Conservation (phyloP, 2,797 vertebrate genomes). For the Periophthalmus magnuspinnatus region DNA sequence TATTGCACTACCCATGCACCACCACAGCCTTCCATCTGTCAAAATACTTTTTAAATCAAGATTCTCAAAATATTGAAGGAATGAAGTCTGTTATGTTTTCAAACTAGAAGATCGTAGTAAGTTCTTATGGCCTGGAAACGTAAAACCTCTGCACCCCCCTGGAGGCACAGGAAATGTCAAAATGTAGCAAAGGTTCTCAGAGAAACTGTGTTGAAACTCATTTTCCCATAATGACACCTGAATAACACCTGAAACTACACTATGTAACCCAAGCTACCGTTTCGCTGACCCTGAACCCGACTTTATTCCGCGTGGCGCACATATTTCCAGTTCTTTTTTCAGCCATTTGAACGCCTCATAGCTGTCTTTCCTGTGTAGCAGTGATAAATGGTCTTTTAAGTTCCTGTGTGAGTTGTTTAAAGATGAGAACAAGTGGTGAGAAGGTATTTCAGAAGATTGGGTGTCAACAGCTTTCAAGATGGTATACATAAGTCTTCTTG, state of each 20-base stretch:
- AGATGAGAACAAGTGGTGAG: constrained; percentile 21
- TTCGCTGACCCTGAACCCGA: constrained; percentile 2
- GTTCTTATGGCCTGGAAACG: constrained; percentile 2
- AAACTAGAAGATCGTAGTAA: not conserved
- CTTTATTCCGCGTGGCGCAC: constrained; percentile 4
- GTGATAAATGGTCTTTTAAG: constrained; percentile 44
- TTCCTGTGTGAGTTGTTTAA: constrained; percentile 43
- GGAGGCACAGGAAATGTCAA: constrained; percentile 14
- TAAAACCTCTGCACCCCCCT: not conserved
- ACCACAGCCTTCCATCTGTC: not conserved
- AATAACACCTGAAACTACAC: constrained; percentile 6
- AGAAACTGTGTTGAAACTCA: constrained; percentile 8
- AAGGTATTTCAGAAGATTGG: constrained; percentile 11
- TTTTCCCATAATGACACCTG: constrained; percentile 5
- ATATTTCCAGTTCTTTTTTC: constrained; percentile 26
- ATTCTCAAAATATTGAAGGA: not conserved
- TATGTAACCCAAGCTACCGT: not conserved
- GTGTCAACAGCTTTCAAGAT: constrained; percentile 10
- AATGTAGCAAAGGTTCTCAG: not conserved
- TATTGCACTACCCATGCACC: not conserved
- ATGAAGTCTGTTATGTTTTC: constrained; percentile 9
- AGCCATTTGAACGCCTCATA: constrained; percentile 6
- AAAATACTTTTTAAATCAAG: constrained; percentile 1
- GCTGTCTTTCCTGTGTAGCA: constrained; percentile 30
- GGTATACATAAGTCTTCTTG: not conserved